phyloP scores from a whole-genome alignment of 2,113 vertebrate genomes.

The Aegotheles bennettii region DNA sequence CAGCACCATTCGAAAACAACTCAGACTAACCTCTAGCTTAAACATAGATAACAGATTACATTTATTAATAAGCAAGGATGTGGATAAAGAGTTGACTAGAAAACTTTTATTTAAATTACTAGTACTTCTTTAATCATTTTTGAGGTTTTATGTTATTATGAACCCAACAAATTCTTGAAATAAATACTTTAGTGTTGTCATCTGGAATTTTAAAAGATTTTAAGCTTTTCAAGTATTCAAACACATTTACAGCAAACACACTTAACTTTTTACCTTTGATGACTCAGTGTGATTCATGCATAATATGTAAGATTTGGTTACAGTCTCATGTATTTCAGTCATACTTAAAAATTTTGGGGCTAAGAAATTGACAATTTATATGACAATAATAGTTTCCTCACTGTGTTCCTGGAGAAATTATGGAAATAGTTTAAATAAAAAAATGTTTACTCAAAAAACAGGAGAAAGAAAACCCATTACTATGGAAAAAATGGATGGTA shows the following conservation, averaged over 20 bases:
- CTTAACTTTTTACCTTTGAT: background rate
- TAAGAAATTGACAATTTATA: background rate
- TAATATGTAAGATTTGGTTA: background rate
- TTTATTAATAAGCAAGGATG: background rate
- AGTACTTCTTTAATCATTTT: background rate
- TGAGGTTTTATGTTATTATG: background rate
- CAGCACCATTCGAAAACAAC: background rate
- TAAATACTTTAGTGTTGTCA: background rate
- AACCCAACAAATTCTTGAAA: background rate
- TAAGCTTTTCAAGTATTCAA: background rate
- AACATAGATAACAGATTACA: background rate
- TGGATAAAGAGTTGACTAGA: background rate
- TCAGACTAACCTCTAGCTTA: background rate
- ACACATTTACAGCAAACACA: background rate
- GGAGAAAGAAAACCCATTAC: background rate
- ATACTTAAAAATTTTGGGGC: background rate
- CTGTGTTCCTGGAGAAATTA: background rate
- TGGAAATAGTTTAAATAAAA: background rate
- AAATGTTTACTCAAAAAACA: background rate
- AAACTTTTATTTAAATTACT: background rate
- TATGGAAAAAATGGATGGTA: background rate
- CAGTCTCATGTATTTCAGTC: background rate
- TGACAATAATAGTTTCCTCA: background rate
- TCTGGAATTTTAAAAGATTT: background rate
- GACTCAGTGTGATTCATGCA: background rate